A percentile compares a stretch with the other conserved stretches of the same genome.
These are phyloP conservation scores for Phoxinus phoxinus DNA, from an alignment of 2,113 vertebrate genomes.

Conservation along the genomic window DNA sequence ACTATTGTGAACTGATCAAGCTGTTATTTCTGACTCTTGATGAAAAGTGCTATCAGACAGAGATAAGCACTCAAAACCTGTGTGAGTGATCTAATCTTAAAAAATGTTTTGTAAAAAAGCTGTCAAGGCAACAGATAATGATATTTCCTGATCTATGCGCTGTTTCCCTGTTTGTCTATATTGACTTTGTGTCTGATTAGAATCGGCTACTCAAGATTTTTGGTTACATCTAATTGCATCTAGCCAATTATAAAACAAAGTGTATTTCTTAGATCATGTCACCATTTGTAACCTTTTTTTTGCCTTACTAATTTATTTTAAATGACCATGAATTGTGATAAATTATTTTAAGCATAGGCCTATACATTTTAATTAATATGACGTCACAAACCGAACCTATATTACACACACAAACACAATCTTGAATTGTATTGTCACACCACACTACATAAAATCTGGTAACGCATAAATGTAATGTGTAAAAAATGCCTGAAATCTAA, in stretches of 20 bases:
- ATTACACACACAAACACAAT: too few species aligned
- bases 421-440: too few species aligned
- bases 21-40: conserved; percentile 41
- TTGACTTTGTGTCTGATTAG: not conserved
- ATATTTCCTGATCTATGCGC: conserved; percentile 8
- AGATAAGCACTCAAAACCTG: conserved; percentile 2
- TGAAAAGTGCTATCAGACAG: not conserved
- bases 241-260: not conserved
- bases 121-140: not conserved
- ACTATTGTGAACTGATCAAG: not conserved
- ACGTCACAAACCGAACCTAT: not conserved
- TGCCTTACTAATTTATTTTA: not conserved
- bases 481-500: too few species aligned
- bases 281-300: not conserved
- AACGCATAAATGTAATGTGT: not conserved
- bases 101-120: conserved; percentile 16
- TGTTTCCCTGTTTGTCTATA: not conserved
- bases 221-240: not conserved
- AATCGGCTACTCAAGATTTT: not conserved
- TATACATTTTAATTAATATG: not conserved
- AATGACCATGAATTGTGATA: not conserved
- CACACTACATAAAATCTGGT: not conserved
- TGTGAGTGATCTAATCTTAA: conserved; percentile 17
- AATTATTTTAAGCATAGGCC: not conserved
- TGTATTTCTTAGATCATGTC: not conserved